A percentile compares a stretch with the other conserved stretches of the same genome.
phyloP scores from a whole-genome alignment of 2,888 invertebrate species.

The Orthosia gracilis region DNA sequence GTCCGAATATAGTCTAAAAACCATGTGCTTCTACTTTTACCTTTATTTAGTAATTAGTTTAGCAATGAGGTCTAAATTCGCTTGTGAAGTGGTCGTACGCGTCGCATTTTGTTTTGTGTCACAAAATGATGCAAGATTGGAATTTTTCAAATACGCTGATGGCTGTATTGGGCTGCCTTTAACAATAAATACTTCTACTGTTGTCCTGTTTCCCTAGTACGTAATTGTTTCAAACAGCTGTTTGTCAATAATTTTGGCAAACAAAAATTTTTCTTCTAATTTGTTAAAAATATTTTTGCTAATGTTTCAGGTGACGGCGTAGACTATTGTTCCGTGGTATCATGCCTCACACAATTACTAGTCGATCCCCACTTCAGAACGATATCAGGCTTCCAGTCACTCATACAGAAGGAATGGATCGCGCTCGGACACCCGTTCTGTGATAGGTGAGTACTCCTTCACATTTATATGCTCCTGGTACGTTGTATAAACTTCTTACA shows the following conservation, averaged over 20 bases:
- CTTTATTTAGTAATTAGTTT: not conserved
- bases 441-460: slow-evolving; percentile 82
- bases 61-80: not conserved
- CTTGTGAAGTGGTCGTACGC: not conserved
- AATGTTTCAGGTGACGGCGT: slow-evolving; percentile 93
- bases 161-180: not conserved
- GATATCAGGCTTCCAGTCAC: slow-evolving; percentile 96
- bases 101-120: too few species aligned
- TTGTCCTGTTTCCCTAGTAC: slow-evolving; percentile 15
- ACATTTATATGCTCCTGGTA: slow-evolving; percentile 28
- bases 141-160: not conserved
- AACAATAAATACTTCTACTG: not conserved
- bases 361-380: slow-evolving; percentile 96
- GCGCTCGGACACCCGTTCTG: slow-evolving; percentile 97
- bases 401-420: slow-evolving; percentile 99
- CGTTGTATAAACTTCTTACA: slow-evolving; percentile 1
- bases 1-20: too few species aligned
- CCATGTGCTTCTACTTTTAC: not conserved
- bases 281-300: not conserved
- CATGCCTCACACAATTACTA: slow-evolving; percentile 96
- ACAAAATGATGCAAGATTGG: too few species aligned
- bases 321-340: slow-evolving; percentile 96
- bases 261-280: too few species aligned
- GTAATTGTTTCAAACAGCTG: slow-evolving; percentile 1
- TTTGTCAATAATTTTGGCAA: slow-evolving; percentile 11